Percentiles rank a stretch among this genome's conserved stretches.
Evolutionary conservation across 2,797 vertebrate species (phyloP).

Genomic region (Anguilla pacifica): DNA sequence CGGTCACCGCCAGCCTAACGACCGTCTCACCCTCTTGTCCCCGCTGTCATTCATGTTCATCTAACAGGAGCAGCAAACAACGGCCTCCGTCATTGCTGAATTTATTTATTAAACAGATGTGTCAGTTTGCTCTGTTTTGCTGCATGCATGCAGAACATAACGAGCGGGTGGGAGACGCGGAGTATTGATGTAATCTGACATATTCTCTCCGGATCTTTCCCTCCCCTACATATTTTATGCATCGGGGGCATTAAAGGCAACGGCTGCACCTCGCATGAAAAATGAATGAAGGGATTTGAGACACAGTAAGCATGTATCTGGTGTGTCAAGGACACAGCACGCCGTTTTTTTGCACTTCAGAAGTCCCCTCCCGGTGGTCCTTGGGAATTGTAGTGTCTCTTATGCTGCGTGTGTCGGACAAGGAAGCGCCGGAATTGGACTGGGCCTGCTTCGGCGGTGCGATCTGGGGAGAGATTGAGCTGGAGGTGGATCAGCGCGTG

Average conservation of each 20-base stretch:
- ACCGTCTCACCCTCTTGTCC: background rate
- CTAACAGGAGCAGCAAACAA: background rate
- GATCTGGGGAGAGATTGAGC: background rate
- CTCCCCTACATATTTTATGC: constrained; percentile 1
- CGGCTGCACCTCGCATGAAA: background rate
- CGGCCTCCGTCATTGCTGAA: background rate
- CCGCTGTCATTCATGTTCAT: background rate
- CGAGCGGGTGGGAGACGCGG: background rate
- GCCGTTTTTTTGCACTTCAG: background rate
- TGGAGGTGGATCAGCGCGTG: background rate
- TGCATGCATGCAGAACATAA: background rate
- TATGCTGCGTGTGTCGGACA: background rate
- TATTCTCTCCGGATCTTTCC: background rate
- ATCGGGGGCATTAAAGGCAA: constrained; percentile 1
- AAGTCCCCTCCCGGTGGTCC: constrained; percentile 1
- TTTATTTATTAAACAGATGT: background rate
- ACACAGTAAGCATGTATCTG: background rate
- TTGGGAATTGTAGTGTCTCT: constrained; percentile 30
- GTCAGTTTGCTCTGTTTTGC: background rate
- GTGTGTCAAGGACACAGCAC: constrained; percentile 12
- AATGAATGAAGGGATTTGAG: constrained; percentile 16
- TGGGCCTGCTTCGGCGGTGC: background rate
- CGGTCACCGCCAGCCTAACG: background rate
- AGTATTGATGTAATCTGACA: background rate
- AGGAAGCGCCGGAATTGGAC: background rate